Conservation (phyloP, 2,113 vertebrate genomes). For the Anolis carolinensis region DNA sequence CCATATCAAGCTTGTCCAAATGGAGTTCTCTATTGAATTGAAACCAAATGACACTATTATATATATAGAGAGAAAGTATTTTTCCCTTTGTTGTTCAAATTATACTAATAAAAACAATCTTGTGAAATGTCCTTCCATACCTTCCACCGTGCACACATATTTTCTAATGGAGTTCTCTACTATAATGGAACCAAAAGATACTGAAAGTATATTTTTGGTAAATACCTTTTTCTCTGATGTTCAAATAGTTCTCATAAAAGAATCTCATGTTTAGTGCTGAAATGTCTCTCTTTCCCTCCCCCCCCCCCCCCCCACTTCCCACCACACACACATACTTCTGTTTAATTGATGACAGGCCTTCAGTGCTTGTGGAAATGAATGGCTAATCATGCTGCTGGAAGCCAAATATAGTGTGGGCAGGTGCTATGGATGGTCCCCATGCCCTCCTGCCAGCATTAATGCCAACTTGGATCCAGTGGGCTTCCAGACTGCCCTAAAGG, state of each 20-base stretch:
- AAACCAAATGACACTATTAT: neutral
- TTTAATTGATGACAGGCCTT: constrained; percentile 41
- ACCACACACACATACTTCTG: neutral
- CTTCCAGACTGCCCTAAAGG: constrained; percentile 25
- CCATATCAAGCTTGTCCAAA: neutral
- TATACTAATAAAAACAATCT: neutral
- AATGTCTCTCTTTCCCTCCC: too few species aligned
- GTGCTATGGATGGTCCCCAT: constrained; percentile 35
- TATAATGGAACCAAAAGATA: neutral
- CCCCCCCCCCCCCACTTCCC: too few species aligned
- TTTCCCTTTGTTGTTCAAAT: neutral
- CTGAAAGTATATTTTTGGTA: accelerated
- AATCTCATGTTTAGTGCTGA: neutral
- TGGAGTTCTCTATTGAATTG: constrained; percentile 10
- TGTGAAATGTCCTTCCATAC: too few species aligned
- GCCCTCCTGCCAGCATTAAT: constrained; percentile 17
- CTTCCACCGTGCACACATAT: neutral
- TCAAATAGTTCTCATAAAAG: neutral
- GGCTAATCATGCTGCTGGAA: constrained; percentile 43
- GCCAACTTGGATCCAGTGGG: neutral
- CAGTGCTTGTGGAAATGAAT: constrained; percentile 40
- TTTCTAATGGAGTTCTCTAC: neutral
- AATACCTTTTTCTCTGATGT: neutral
- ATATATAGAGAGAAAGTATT: accelerated
- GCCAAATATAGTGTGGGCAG: constrained; percentile 35